Evolutionary conservation across 2,888 invertebrate genomes (phyloP), one percentile per base, ranked within the genome.

Genomic region (Ditula angustiorana): DNA sequence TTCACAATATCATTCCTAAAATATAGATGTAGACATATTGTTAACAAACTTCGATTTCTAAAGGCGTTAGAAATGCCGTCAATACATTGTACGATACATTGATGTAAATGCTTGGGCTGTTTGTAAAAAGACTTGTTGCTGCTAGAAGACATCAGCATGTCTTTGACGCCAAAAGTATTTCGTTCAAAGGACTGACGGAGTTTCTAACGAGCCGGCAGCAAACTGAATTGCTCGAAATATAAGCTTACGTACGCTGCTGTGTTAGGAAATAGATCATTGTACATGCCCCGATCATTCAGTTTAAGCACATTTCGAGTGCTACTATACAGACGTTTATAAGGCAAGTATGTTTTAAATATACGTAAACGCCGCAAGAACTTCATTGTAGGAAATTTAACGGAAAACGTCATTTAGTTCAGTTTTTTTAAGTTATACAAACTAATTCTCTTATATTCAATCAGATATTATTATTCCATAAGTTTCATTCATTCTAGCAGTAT

Each of bases 241-340:
- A 68, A 21, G 56, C 10, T 13, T 68, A 90, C 94, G 94, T 94
- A 97, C 96, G 93, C 94, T 49, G 95, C 93, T 57, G 94, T 95
- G 71, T 95, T 95, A 1, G 98, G 98, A 84, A 98, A 98, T 78
- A 97, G 87, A 79, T 96, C 96, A 75, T 97, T 95, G 77, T 95
- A 95, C 93, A 97, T 95, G 69, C 96, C 97, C 69, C 97, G 91
- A 71, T 96, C 95, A 74, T 93, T 94, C 21, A 96, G 86, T 75
- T 93, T 94, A 61, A 96, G 79, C 60, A 96, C 89, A 87, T 96
- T 96, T 83, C 95, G 93, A 73, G 77, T 83, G 26, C 58, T 66
- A 28, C 93, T 94, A 59, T 93, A 91, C 69, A 73, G 77, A 21
- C 90, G 80, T 52, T 74, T 79, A 37, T 61, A 74, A 64, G 73